phyloP scores from a whole-genome alignment of 2,888 invertebrate genomes.

The Agelastica alni region DNA sequence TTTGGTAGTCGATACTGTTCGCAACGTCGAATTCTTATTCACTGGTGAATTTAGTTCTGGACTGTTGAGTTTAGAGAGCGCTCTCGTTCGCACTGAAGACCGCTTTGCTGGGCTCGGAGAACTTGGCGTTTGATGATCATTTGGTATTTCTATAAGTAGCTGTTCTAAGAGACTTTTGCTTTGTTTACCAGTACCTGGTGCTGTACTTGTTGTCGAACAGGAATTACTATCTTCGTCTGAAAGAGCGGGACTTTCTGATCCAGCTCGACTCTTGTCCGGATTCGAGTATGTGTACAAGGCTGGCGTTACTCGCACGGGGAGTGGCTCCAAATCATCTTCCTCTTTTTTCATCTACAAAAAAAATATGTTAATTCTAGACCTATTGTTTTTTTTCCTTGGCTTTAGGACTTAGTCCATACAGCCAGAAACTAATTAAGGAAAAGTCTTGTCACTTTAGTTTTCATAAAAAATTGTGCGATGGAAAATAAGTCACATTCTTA shows the following conservation, averaged over 20 bases:
- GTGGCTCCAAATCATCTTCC: constrained; percentile 60
- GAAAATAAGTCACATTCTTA: too few relatives aligned
- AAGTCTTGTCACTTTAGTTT: too few relatives aligned
- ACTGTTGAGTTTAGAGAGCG: constrained; percentile 70
- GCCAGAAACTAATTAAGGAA: too few relatives aligned
- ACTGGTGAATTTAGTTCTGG: constrained; percentile 59
- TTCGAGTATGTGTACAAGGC: constrained; percentile 78
- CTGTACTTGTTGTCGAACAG: constrained; percentile 36
- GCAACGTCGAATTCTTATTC: constrained; percentile 24
- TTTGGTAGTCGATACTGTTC: constrained; percentile 56
- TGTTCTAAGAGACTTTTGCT: constrained; percentile 73
- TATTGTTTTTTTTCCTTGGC: too few relatives aligned
- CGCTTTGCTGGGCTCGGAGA: constrained; percentile 55
- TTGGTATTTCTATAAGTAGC: constrained; percentile 82
- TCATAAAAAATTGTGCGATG: too few relatives aligned
- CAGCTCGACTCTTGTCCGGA: constrained; percentile 59
- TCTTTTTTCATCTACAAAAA: constrained; percentile 41
- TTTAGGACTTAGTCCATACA: too few relatives aligned
- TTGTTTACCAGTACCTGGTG: constrained; percentile 53
- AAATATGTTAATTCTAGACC: too few relatives aligned
- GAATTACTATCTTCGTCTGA: constrained; percentile 48
- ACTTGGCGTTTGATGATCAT: constrained; percentile 46
- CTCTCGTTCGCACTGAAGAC: constrained; percentile 66
- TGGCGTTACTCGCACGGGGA: constrained; percentile 72
- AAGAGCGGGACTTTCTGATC: constrained; percentile 50